Evolutionary conservation across 2,888 invertebrate species (phyloP).

Genomic region (Blera fallax): DNA sequence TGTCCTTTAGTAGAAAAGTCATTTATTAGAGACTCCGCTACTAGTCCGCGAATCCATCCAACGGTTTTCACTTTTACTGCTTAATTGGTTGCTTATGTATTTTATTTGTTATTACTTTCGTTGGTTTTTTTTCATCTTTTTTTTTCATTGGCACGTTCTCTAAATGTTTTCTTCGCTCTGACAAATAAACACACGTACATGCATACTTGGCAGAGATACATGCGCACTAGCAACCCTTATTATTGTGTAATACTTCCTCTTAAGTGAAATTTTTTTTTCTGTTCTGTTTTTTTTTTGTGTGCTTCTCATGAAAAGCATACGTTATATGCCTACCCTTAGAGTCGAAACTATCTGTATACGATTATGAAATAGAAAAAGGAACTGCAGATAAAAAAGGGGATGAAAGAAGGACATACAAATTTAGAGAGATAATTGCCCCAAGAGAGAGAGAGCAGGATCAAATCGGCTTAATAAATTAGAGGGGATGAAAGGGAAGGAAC

Average conservation of each 20-base stretch:
- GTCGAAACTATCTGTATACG: neutral
- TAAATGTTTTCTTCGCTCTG: neutral
- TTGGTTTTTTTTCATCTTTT: neutral
- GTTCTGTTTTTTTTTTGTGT: neutral
- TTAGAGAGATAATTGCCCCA: neutral
- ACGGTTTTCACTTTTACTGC: neutral
- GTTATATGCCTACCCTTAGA: constrained; percentile 5
- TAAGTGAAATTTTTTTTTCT: neutral
- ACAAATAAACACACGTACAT: neutral
- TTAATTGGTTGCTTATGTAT: constrained; percentile 13
- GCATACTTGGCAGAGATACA: neutral
- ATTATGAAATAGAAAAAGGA: constrained; percentile 9
- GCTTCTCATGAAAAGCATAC: neutral
- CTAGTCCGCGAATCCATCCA: neutral
- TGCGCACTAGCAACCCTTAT: constrained; percentile 35
- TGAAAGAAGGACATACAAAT: neutral
- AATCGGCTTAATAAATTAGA: neutral
- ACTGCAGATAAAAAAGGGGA: neutral
- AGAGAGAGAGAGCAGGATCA: neutral
- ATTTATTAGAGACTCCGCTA: too few relatives aligned
- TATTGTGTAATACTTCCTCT: constrained; percentile 55
- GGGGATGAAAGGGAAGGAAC: neutral
- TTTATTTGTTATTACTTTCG: neutral
- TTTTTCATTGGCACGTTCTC: neutral
- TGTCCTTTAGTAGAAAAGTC: too few relatives aligned